Conservation (phyloP, 2,797 vertebrate species). For the Protonibea diacanthus region DNA sequence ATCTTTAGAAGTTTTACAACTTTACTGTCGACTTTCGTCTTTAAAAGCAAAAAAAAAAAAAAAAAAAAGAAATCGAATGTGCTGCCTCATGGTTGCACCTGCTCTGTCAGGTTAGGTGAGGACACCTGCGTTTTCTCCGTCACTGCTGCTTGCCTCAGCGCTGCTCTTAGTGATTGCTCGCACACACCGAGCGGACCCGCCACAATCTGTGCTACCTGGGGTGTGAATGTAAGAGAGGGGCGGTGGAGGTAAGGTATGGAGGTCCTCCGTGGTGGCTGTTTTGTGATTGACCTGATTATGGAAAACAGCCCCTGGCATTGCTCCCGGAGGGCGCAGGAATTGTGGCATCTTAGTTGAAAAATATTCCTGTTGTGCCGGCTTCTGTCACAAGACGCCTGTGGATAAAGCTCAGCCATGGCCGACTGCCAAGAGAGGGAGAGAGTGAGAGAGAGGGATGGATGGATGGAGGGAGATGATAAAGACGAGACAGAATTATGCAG, state of each 20-base stretch:
- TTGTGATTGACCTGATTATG: conserved; percentile 76
- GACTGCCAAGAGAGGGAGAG: conserved; percentile 49
- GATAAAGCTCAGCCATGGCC: conserved; percentile 58
- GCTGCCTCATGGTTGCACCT: conserved; percentile 47
- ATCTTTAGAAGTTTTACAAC: not conserved
- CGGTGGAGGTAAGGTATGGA: conserved; percentile 31
- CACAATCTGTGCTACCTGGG: conserved; percentile 24
- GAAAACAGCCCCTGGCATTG: conserved; percentile 66
- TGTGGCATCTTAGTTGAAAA: conserved; percentile 71
- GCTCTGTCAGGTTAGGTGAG: conserved; percentile 38
- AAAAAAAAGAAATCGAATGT: not conserved
- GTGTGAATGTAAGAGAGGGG: not conserved
- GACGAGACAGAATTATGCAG: conserved; percentile 44
- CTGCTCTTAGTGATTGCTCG: conserved; percentile 23
- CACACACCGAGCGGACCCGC: conserved; percentile 1
- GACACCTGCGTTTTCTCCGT: conserved; percentile 14
- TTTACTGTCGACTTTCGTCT: conserved; percentile 1
- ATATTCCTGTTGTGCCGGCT: conserved; percentile 72
- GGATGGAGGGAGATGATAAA: conserved; percentile 32
- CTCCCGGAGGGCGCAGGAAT: conserved; percentile 61
- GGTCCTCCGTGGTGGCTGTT: conserved; percentile 36
- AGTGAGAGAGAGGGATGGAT: conserved; percentile 17
- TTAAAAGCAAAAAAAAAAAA: too few relatives aligned
- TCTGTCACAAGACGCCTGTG: conserved; percentile 75
- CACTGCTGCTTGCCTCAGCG: conserved; percentile 27